Evolutionary conservation across 2,888 invertebrate species (phyloP).

Genomic region (Himalopsyche japonica): DNA sequence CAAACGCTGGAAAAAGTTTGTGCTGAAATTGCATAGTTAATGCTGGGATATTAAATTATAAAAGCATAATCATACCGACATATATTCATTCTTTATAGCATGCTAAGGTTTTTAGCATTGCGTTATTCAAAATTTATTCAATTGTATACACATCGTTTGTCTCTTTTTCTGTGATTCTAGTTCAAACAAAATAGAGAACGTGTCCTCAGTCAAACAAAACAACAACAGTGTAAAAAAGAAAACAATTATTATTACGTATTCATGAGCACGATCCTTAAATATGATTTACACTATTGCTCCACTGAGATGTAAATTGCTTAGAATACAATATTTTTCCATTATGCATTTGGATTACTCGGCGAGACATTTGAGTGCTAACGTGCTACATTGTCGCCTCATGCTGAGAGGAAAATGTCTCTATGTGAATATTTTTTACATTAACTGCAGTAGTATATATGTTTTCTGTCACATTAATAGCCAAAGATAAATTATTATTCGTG

Average conservation of each 20-base stretch:
- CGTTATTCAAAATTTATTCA: no score
- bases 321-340: conserved; percentile 38
- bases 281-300: conserved; percentile 19
- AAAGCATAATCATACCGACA: no score
- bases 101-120: no score
- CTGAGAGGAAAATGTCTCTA: not conserved
- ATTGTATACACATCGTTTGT: no score
- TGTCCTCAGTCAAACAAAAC: not conserved
- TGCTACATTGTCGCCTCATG: not conserved
- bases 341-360: conserved; percentile 25
- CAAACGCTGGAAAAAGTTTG: no score
- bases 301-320: conserved; percentile 9
- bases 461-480: not conserved
- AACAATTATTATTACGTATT: conserved; percentile 13
- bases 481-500: not conserved
- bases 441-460: not conserved
- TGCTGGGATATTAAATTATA: no score
- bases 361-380: not conserved
- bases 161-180: no score
- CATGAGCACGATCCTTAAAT: conserved; percentile 15
- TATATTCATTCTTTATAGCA: no score
- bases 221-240: not conserved
- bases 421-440: not conserved
- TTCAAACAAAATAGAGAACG: not conserved
- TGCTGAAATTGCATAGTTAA: no score